These are phyloP conservation scores for Archilochus colubris DNA, from an alignment of 2,113 vertebrate species.

Conservation along the genomic window DNA sequence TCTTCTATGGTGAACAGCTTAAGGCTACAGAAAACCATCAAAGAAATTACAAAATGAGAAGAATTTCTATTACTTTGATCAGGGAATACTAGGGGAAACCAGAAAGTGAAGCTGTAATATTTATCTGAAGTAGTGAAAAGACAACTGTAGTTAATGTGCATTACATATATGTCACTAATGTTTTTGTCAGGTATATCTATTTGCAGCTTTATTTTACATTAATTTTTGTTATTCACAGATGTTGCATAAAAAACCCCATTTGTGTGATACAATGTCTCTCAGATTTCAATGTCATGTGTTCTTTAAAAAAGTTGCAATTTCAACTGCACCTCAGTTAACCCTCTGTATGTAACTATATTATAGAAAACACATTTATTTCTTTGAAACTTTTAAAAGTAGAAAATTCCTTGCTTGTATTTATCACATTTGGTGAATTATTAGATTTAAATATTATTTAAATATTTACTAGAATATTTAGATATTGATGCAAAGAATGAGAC, in stretches of 20 bases:
- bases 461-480: not conserved
- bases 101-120: not conserved
- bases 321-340: not conserved
- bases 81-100: conserved; percentile 30
- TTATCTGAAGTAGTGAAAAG: conserved; percentile 39
- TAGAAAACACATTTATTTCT: not conserved
- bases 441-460: not conserved
- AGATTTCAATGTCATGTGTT: not conserved
- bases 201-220: not conserved
- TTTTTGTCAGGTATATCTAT: conserved; percentile 1
- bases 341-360: not conserved
- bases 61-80: conserved; percentile 64
- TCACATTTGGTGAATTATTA: not conserved
- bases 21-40: conserved; percentile 62
- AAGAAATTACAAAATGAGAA: conserved; percentile 63
- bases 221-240: not conserved
- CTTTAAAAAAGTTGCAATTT: not conserved
- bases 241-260: not conserved
- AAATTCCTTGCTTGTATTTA: not conserved
- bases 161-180: conserved; percentile 7
- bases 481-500: not conserved
- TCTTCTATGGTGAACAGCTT: conserved; percentile 54
- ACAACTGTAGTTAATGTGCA: not conserved
- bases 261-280: not conserved
- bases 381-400: not conserved